Percentiles rank a stretch among this genome's conserved stretches.
Evolutionary conservation across 2,888 invertebrate species (phyloP).

Genomic region (Trichacis sp.): DNA sequence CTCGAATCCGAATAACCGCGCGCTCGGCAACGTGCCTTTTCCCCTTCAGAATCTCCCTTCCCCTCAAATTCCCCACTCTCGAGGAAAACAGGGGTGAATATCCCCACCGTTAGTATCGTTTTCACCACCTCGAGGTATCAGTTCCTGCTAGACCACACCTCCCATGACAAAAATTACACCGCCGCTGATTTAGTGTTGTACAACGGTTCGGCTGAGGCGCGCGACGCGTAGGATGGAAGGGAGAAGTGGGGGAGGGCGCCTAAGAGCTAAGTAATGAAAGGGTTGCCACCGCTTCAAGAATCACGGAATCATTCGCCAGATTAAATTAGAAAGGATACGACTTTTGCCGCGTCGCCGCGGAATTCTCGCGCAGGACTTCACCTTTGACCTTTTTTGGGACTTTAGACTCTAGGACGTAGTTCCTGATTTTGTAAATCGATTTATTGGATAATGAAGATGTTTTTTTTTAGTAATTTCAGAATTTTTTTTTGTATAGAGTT

Average conservation of each 20-base stretch:
- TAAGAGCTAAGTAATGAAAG: conserved; percentile 68
- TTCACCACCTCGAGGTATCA: conserved; percentile 41
- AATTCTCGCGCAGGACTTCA: conserved; percentile 38
- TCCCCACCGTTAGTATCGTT: conserved; percentile 48
- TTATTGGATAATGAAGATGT: too few relatives aligned
- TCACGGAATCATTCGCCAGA: conserved; percentile 69
- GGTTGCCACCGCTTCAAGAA: conserved; percentile 65
- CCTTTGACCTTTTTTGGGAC: conserved; percentile 53
- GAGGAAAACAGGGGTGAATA: conserved; percentile 42
- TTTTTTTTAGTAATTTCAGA: too few relatives aligned
- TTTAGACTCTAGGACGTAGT: too few relatives aligned
- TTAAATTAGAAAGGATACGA: conserved; percentile 68
- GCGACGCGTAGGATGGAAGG: conserved; percentile 41
- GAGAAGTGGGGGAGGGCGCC: conserved; percentile 35
- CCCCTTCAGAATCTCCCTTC: conserved; percentile 39
- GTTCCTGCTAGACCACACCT: conserved; percentile 66
- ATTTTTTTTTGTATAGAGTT: too few relatives aligned
- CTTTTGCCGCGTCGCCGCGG: conserved; percentile 48
- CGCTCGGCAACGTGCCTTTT: conserved; percentile 23
- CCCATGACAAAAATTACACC: conserved; percentile 70
- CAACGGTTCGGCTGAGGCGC: conserved; percentile 56
- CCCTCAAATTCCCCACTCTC: conserved; percentile 36
- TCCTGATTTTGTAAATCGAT: too few relatives aligned
- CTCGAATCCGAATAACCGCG: conserved; percentile 48
- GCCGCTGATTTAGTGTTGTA: conserved; percentile 68